phyloP scores from a whole-genome alignment of 2,888 invertebrate genomes.

The Tachina grossa region DNA sequence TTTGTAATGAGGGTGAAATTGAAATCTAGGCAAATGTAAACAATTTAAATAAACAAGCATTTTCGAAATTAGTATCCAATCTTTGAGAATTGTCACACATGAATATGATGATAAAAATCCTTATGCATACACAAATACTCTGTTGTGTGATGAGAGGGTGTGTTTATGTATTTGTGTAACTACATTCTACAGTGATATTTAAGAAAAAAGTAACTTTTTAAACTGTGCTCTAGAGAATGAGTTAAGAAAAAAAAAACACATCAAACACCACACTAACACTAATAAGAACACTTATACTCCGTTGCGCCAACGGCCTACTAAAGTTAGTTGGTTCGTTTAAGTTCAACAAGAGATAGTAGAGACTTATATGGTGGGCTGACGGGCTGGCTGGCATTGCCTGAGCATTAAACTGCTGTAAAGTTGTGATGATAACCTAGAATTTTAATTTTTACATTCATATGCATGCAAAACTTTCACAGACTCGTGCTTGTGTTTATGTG shows the following conservation, averaged over 20 bases:
- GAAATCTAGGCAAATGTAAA: slow-evolving; percentile 76
- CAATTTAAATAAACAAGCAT: slow-evolving; percentile 73
- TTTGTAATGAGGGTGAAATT: slow-evolving; percentile 76
- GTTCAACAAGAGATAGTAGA: slow-evolving; percentile 23
- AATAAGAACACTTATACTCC: slow-evolving; percentile 2
- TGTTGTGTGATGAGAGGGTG: not conserved
- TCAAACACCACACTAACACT: slow-evolving; percentile 20
- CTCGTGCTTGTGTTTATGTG: not conserved
- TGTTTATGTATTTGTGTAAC: slow-evolving; percentile 8
- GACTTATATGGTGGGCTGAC: slow-evolving; percentile 1
- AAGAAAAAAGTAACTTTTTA: slow-evolving; percentile 6
- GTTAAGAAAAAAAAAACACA: slow-evolving; percentile 9
- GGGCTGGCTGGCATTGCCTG: slow-evolving; percentile 3
- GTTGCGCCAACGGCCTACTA: slow-evolving; percentile 36
- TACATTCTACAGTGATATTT: slow-evolving; percentile 24
- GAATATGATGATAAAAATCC: slow-evolving; percentile 56
- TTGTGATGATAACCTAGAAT: slow-evolving; percentile 71
- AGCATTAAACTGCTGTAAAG: slow-evolving; percentile 43
- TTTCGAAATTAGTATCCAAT: slow-evolving; percentile 70
- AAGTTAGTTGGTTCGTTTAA: slow-evolving; percentile 49
- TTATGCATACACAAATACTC: slow-evolving; percentile 3
- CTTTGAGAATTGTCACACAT: slow-evolving; percentile 70
- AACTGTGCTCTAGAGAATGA: slow-evolving; percentile 50
- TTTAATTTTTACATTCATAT: slow-evolving; percentile 49
- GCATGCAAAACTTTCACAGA: slow-evolving; percentile 22